phyloP scores from a whole-genome alignment of 2,113 vertebrate species.

The Pseudopipra pipra region DNA sequence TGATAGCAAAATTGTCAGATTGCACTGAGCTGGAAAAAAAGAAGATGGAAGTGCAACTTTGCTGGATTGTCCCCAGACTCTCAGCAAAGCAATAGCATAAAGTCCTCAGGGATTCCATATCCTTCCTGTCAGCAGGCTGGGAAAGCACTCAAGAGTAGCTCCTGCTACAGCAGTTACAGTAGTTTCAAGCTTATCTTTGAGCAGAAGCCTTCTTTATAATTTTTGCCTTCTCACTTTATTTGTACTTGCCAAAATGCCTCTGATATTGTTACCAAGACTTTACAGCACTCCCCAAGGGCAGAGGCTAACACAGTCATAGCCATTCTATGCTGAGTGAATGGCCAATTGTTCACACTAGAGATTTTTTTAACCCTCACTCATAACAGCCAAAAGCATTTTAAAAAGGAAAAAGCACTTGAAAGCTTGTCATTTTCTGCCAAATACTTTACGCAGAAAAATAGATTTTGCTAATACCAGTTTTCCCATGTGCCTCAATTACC shows the following conservation, averaged over 20 bases:
- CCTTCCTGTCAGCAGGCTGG: not conserved
- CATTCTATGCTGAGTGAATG: not conserved
- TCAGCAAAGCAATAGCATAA: not conserved
- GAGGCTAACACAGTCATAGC: not conserved
- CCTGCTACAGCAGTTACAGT: not conserved
- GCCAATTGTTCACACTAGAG: not conserved
- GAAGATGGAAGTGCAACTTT: not conserved
- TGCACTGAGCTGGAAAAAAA: not conserved
- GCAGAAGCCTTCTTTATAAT: not conserved
- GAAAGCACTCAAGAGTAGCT: not conserved
- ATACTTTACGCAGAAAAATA: conserved; percentile 19
- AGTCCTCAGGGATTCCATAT: not conserved
- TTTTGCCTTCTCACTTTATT: not conserved
- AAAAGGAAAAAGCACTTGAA: not conserved
- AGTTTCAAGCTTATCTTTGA: conserved; percentile 1
- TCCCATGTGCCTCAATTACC: conserved; percentile 57
- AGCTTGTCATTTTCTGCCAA: conserved; percentile 27
- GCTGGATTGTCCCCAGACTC: not conserved
- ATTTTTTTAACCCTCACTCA: conserved; percentile 17
- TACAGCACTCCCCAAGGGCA: not conserved
- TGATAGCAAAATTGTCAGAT: not conserved
- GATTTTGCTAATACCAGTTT: conserved; percentile 32
- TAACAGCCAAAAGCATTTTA: conserved; percentile 29
- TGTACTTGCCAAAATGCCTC: not conserved
- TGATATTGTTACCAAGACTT: not conserved